Percentiles rank a stretch among this genome's conserved stretches.
These are phyloP conservation scores for Pleuronectes platessa DNA, from an alignment of 2,113 vertebrate genomes.

Conservation along the genomic window DNA sequence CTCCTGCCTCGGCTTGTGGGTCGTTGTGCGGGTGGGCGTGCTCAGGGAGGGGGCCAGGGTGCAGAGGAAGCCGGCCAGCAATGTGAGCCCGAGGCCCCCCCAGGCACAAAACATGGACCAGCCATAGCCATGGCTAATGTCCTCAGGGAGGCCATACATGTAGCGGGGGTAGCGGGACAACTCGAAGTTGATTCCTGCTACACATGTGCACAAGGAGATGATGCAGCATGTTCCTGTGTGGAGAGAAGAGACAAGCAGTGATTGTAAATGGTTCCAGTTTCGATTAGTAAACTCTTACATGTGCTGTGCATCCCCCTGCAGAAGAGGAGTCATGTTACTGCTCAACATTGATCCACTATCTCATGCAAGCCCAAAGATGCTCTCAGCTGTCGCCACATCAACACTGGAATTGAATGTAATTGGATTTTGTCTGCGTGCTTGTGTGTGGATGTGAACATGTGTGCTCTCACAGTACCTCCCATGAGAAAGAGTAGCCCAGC, in stretches of 20 bases:
- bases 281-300: constrained; percentile 18
- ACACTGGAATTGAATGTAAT: constrained; percentile 40
- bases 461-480: constrained; percentile 87
- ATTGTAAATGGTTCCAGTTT: constrained; percentile 33
- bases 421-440: constrained; percentile 42
- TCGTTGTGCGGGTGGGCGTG: constrained; percentile 82
- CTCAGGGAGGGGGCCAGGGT: constrained; percentile 92
- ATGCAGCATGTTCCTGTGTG: constrained; percentile 92
- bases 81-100: constrained; percentile 92
- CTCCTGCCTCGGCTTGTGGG: constrained; percentile 93
- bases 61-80: constrained; percentile 94
- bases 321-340: constrained; percentile 40
- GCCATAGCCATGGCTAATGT: constrained; percentile 96
- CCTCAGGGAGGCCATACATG: constrained; percentile 92
- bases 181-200: constrained; percentile 95
- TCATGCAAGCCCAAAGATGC: constrained; percentile 15
- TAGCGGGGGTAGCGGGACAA: constrained; percentile 93
- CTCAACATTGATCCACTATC: constrained; percentile 22
- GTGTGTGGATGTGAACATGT: constrained; percentile 37
- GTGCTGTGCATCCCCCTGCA: constrained; percentile 16
- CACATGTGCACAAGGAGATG: constrained; percentile 94
- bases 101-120: constrained; percentile 99
- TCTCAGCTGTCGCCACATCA: constrained; percentile 46
- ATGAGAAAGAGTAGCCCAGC: constrained; percentile 95
- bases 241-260: constrained; percentile 44